Evolutionary conservation across 1,140 invertebrate genomes (phyloP), one percentile per base, ranked within the genome.

Genomic region (Drosophila pachea): DNA sequence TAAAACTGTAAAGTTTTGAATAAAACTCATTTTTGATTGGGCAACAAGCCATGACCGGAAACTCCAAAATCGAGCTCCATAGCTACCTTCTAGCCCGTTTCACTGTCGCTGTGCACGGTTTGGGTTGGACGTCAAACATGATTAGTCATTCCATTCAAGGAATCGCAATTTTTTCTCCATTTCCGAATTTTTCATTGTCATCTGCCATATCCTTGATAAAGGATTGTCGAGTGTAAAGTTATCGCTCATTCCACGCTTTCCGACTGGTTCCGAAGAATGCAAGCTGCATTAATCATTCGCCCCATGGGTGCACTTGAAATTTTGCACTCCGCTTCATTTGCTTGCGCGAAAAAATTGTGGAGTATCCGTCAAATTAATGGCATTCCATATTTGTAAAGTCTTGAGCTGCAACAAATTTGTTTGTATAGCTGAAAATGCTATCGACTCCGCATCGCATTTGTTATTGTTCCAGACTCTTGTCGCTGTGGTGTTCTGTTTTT

Each of bases 301-400:
- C 65, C 50, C 54, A 54, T 73, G 55, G 47, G 38, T 35, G 55
- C 63, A 71, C 43, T 73, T 45, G 62, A 62, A 68, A 49, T 49
- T 22, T 58, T 22, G 22, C 22, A 22, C 22, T 22, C 22, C 22
- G 22, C 33, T 36, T 40, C 43, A 58, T 53, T 48, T 33, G 22
- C 8, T 56, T 11, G 14, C n/a, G 40, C 32, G 9, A 61, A 47
- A 52, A 16, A 54, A 63, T n/a, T 14, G 35, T 33, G 22, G 12
- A 68, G 61, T 69, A 68, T 69, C 62, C 65, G 76, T 78, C 76
- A 79, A 66, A 79, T 78, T 84, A 86, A 86, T 84, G 76, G 76
- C 79, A 84, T 86, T 76, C 76, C 69, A 76, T 74, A 79, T 84
- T 84, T 79, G 76, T 61, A 49, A 68, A 40, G 49, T 35, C 43